Evolutionary conservation across 2,888 invertebrate genomes (phyloP).

Genomic region (Artemia sp.): DNA sequence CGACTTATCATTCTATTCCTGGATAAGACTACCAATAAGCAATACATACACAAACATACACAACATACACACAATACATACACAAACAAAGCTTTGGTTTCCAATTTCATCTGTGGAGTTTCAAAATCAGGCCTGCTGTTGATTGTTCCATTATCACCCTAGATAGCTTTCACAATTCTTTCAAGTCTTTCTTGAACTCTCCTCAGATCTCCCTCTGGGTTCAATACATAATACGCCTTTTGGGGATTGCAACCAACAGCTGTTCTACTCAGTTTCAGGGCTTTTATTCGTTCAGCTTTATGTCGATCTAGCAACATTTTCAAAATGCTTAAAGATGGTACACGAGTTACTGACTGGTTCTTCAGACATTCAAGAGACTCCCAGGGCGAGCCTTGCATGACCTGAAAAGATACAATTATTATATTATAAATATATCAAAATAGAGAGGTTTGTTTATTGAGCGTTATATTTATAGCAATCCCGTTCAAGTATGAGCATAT

Average conservation of each 20-base stretch:
- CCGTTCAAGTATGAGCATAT: too few relatives aligned
- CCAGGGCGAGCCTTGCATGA: not conserved
- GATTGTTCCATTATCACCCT: not conserved
- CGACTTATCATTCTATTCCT: not conserved
- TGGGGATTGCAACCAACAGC: not conserved
- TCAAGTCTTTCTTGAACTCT: not conserved
- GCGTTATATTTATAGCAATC: too few relatives aligned
- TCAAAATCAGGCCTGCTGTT: not conserved
- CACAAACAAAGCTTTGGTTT: constrained; percentile 2
- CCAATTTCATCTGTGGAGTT: not conserved
- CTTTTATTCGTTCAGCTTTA: not conserved
- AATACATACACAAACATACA: too few relatives aligned
- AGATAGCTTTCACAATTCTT: not conserved
- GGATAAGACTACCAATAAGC: not conserved
- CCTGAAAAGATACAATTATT: not conserved
- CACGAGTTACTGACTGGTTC: not conserved
- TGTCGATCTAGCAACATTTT: not conserved
- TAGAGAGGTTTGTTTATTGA: too few relatives aligned
- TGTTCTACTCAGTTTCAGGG: not conserved
- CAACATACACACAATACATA: not conserved
- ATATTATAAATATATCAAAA: too few relatives aligned
- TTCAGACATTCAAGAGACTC: constrained; percentile 4
- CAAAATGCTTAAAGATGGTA: constrained; percentile 2
- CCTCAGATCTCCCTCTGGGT: not conserved
- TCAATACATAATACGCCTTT: not conserved